These are phyloP conservation scores for Crambe crambe DNA, from an alignment of 37 sponge, comb jelly and placozoan genomes.

Conservation along the genomic window DNA sequence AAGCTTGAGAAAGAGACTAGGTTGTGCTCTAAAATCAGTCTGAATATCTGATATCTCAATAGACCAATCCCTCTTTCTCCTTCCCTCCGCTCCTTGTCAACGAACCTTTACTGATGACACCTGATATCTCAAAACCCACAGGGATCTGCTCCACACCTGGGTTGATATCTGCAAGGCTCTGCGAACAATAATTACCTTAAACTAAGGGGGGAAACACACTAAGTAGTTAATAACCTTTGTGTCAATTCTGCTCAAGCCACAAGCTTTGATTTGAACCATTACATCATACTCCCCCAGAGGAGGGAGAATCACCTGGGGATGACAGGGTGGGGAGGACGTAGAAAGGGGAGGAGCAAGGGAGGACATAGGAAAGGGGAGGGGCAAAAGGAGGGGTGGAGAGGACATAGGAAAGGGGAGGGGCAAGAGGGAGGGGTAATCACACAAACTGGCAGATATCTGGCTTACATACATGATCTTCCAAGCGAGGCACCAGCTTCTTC, in stretches of 20 bases:
- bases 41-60: no score
- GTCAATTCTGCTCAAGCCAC: slow-evolving; percentile 60
- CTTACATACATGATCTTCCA: slow-evolving; percentile 73
- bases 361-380: slow-evolving; percentile 3
- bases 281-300: slow-evolving; percentile 55
- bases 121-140: slow-evolving; percentile 79
- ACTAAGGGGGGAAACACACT: background rate
- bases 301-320: slow-evolving; percentile 58
- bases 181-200: background rate
- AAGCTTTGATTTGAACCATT: slow-evolving; percentile 69
- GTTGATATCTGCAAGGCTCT: slow-evolving; percentile 25
- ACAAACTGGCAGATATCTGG: no score
- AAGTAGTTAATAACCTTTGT: slow-evolving; percentile 30
- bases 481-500: slow-evolving; percentile 43
- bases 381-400: slow-evolving; percentile 6
- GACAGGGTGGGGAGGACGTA: background rate
- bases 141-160: slow-evolving; percentile 54
- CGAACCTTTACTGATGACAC: slow-evolving; percentile 70
- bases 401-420: background rate
- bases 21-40: no score
- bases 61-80: no score
- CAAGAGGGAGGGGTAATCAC: background rate
- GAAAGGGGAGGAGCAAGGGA: slow-evolving; percentile 5
- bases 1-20: no score
- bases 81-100: no score